A percentile compares a stretch with the other conserved stretches of the same genome.
These are phyloP conservation scores for Lanius collurio DNA, from an alignment of 2,113 vertebrate genomes.

Conservation along the genomic window DNA sequence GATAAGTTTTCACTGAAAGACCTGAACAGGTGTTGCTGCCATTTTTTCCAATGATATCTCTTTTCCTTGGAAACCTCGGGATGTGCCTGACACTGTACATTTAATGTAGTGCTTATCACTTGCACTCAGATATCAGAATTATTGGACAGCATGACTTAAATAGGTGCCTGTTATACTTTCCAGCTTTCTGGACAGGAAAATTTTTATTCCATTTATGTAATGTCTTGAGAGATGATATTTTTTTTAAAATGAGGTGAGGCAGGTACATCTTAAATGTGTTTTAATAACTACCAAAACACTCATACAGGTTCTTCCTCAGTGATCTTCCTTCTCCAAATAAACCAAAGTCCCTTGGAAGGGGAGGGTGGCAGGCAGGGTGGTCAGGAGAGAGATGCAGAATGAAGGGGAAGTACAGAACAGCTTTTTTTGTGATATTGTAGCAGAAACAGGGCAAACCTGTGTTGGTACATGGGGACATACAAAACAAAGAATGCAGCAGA, in stretches of 20 bases:
- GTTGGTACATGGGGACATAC: background rate
- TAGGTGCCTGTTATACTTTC: background rate
- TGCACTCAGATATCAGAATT: background rate
- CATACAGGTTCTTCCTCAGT: background rate
- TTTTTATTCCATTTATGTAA: background rate
- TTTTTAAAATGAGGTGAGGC: background rate
- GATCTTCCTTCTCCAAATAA: background rate
- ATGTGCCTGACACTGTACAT: background rate
- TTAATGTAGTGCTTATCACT: background rate
- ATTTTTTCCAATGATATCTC: fast-evolving
- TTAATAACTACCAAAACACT: background rate
- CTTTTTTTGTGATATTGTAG: background rate
- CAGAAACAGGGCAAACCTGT: background rate
- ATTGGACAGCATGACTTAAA: background rate
- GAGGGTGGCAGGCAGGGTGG: background rate
- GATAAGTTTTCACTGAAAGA: background rate
- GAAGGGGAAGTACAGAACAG: background rate
- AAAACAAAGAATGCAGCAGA: background rate
- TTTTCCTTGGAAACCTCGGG: background rate
- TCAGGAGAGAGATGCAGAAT: background rate
- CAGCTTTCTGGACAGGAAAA: background rate
- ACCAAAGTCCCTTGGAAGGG: background rate
- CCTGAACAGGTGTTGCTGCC: background rate
- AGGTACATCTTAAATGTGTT: background rate
- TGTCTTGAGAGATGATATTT: background rate